Percentiles rank a stretch among this genome's conserved stretches.
Conservation (phyloP, 2,797 vertebrate genomes). For the Gymnopithys bicolor region DNA sequence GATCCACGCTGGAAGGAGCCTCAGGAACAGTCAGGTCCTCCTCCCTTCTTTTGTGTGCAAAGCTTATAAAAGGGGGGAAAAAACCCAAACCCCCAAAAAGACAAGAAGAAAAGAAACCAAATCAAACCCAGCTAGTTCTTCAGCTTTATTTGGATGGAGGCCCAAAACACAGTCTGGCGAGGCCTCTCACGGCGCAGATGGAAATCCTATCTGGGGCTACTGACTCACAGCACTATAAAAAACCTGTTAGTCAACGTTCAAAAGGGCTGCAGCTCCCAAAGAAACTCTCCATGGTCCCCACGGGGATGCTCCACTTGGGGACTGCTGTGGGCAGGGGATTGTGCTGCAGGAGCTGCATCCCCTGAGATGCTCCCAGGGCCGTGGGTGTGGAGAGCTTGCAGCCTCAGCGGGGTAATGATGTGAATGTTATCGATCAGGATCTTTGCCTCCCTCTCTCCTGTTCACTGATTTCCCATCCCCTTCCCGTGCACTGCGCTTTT, state of each 20-base stretch:
- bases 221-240: conserved; percentile 62
- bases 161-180: conserved; percentile 64
- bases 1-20: accelerated
- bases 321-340: accelerated
- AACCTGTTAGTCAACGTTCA: conserved; percentile 44
- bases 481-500: conserved; percentile 70
- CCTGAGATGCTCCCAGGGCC: accelerated
- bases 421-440: conserved; percentile 58
- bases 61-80: neutral
- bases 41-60: neutral
- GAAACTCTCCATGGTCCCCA: neutral
- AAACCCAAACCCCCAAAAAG: no score
- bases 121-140: neutral
- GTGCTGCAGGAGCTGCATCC: neutral
- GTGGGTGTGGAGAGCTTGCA: accelerated
- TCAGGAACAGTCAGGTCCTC: neutral
- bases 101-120: neutral
- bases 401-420: accelerated
- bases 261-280: conserved; percentile 23
- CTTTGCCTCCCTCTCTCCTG: neutral
- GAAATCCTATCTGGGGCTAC: conserved; percentile 61
- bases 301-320: neutral
- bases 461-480: conserved; percentile 79
- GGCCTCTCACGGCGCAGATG: conserved; percentile 57
- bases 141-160: conserved; percentile 60